A percentile compares a stretch with the other conserved stretches of the same genome.
Evolutionary conservation across 2,888 invertebrate species (phyloP).

Genomic region (Parasteatoda lunata): DNA sequence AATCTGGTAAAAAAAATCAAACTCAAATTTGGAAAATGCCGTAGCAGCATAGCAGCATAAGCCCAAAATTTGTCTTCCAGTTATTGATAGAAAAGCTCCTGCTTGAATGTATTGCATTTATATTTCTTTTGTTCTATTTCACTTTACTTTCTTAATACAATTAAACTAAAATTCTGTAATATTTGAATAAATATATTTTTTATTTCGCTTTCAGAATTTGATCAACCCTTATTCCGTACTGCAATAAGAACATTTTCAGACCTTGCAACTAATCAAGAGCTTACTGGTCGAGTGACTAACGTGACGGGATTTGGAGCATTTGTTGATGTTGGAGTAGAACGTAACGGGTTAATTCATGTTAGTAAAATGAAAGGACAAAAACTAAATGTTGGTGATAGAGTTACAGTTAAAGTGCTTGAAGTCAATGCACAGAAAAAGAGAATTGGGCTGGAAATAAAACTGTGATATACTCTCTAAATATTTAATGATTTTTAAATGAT

Average conservation of each 20-base stretch:
- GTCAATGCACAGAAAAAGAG: constrained; percentile 46
- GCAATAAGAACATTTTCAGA: constrained; percentile 80
- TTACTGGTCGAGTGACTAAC: constrained; percentile 85
- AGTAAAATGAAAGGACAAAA: constrained; percentile 51
- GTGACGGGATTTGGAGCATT: constrained; percentile 93
- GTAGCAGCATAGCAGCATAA: too few species aligned
- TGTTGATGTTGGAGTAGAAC: constrained; percentile 80
- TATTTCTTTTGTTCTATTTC: too few species aligned
- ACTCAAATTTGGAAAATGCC: too few species aligned
- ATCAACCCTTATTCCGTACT: constrained; percentile 84
- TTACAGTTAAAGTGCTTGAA: constrained; percentile 35
- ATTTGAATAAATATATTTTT: not conserved
- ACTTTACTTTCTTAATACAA: not conserved
- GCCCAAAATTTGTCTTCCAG: too few species aligned
- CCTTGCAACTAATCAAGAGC: constrained; percentile 71
- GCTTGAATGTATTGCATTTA: too few species aligned
- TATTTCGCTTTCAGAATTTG: constrained; percentile 74
- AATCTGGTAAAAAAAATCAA: too few species aligned
- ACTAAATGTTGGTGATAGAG: constrained; percentile 52
- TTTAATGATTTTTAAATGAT: too few species aligned
- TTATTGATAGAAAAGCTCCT: too few species aligned
- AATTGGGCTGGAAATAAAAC: constrained; percentile 34
- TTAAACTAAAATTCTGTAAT: not conserved
- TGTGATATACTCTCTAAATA: constrained; percentile 1
- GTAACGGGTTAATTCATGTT: constrained; percentile 57